Conservation (phyloP, 2,797 vertebrate genomes). For the Notolabrus celidotus region DNA sequence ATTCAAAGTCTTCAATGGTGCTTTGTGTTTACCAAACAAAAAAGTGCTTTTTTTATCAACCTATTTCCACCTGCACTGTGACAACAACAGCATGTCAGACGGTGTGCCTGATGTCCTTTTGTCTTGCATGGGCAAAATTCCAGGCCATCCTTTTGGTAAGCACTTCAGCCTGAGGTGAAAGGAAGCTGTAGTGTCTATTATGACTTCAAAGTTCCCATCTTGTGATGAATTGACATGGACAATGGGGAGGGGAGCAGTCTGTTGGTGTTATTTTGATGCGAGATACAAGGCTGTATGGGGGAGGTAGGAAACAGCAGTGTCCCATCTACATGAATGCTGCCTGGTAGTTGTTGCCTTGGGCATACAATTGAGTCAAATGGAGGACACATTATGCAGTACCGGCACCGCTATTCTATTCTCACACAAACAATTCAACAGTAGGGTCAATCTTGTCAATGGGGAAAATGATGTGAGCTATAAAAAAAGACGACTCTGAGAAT, state of each 20-base stretch:
- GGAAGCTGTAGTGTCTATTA: conserved; percentile 49
- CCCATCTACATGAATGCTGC: conserved; percentile 62
- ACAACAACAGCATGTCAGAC: conserved; percentile 20
- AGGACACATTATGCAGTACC: conserved; percentile 65
- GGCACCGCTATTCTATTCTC: conserved; percentile 47
- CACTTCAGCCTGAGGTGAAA: conserved; percentile 51
- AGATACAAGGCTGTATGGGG: conserved; percentile 38
- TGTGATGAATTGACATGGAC: conserved; percentile 59
- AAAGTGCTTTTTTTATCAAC: conserved; percentile 34
- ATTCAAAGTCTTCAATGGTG: neutral
- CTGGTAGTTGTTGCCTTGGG: conserved; percentile 68
- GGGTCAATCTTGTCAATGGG: conserved; percentile 26
- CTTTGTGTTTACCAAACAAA: conserved; percentile 21
- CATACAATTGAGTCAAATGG: conserved; percentile 54
- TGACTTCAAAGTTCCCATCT: conserved; percentile 66
- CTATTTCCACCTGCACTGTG: conserved; percentile 34
- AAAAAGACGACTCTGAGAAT: neutral
- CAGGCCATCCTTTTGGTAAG: conserved; percentile 59
- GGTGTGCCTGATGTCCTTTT: conserved; percentile 28
- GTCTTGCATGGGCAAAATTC: conserved; percentile 44
- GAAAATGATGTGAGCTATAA: conserved; percentile 22
- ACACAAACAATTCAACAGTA: conserved; percentile 49
- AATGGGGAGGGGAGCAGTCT: conserved; percentile 37
- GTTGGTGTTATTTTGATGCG: conserved; percentile 61
- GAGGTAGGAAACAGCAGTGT: conserved; percentile 43